A percentile compares a stretch with the other conserved stretches of the same genome.
Conservation (phyloP, 2,888 invertebrate genomes). For the Gari tellinella region DNA sequence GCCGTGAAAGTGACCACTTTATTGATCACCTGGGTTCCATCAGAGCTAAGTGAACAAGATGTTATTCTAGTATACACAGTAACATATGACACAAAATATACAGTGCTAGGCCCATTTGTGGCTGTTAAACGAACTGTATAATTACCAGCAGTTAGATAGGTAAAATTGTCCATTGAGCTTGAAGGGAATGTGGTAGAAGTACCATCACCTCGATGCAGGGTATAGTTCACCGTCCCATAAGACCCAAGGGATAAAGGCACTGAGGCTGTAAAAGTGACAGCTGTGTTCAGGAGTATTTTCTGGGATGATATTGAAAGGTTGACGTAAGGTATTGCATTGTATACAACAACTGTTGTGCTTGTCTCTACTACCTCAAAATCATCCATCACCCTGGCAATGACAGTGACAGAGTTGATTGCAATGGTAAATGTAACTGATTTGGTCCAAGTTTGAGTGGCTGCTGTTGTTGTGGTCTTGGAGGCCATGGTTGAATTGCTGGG, state of each 20-base stretch:
- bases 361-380: constrained; percentile 18
- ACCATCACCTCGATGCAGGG: constrained; percentile 56
- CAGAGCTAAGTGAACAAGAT: constrained; percentile 38
- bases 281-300: constrained; percentile 7
- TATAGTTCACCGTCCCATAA: constrained; percentile 49
- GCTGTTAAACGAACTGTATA: constrained; percentile 51
- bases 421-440: constrained; percentile 22
- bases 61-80: constrained; percentile 46
- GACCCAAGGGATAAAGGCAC: constrained; percentile 35
- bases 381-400: constrained; percentile 31
- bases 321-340: constrained; percentile 40
- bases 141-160: constrained; percentile 38
- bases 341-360: constrained; percentile 30
- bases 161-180: constrained; percentile 30
- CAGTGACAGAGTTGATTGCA: constrained; percentile 10
- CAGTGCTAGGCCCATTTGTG: constrained; percentile 51
- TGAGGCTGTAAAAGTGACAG: constrained; percentile 22
- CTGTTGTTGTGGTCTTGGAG: constrained; percentile 6
- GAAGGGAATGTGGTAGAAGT: constrained; percentile 4
- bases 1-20: constrained; percentile 36
- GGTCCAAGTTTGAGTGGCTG: constrained; percentile 26
- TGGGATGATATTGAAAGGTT: constrained; percentile 11
- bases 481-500: constrained; percentile 24
- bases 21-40: constrained; percentile 40
- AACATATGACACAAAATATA: constrained; percentile 21